Evolutionary conservation across 2,797 vertebrate species (phyloP), one percentile per base, ranked within the genome.

Genomic region (Scleropages formosus): DNA sequence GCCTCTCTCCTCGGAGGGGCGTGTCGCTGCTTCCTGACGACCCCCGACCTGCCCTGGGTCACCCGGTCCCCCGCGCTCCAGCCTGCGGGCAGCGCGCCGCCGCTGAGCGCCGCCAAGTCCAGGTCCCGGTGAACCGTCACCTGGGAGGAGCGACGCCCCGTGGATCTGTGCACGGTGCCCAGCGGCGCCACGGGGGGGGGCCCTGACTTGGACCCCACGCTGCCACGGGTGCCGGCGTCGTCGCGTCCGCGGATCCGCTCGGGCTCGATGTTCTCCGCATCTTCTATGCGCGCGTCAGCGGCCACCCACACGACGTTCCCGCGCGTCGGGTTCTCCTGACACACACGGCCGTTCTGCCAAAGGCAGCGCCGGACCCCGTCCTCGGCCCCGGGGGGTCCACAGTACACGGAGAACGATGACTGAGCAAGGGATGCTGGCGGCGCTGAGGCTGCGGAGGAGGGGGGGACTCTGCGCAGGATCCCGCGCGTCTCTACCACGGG

Each of bases 1-100:
- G 94, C 96, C 88, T 96, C 92, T 79, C 87, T 88, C 77, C 96
- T 91, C 15, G 85, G 87, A 0, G 89, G 87, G 4, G 92, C 95
- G 0, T 82, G 83, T 2, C 94, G 90, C 75, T 90, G 83, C 78
- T 92, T 82, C 78, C 80, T 89, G 24, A 93, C 92, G 0, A 93
- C 90, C 0, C 92, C 92, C 0, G 89, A 90, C 81, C 73, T 86
- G 66, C 88, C 87, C 78, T 91, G 92, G 0, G 90, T 93, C 4
- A 93, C 71, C 67, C 88, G 83, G 73, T 91, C 64, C 46, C 47
- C 63, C 49, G 26, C 56, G 65, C 74, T 60, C 64, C 39, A 67
- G 22, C 47, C 18, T 0, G 59, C 53, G 10, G 51, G 51, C 26
- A 49, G 49, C 11, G 75, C 66, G 1, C 71, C 81, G 0, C 46